Evolutionary conservation across 2,888 invertebrate genomes (phyloP).

Genomic region (Chamaedrilus cognettii): DNA sequence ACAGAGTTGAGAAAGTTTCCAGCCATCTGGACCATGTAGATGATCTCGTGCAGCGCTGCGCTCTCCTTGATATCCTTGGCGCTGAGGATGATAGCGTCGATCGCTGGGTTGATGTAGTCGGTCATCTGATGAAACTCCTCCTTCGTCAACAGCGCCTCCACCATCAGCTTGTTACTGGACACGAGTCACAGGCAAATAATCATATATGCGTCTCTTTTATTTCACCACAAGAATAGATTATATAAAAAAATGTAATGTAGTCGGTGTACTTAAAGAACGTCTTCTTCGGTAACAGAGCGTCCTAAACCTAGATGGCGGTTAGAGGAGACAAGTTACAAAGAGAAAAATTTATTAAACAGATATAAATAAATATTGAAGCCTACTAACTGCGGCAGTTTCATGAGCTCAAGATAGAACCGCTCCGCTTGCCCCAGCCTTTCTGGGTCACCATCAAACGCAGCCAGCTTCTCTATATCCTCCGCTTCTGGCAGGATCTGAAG

Average conservation of each 20-base stretch:
- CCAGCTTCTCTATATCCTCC: constrained; percentile 51
- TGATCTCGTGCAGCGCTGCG: constrained; percentile 59
- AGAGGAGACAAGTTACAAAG: too few relatives aligned
- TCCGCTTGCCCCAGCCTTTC: constrained; percentile 61
- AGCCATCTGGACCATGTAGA: constrained; percentile 61
- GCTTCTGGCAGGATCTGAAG: constrained; percentile 61
- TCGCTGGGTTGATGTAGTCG: constrained; percentile 87
- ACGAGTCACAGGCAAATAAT: too few relatives aligned
- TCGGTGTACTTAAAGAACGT: too few relatives aligned
- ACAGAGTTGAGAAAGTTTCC: constrained; percentile 70
- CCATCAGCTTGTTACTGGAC: constrained; percentile 58
- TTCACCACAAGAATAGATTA: too few relatives aligned
- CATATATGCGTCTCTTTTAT: too few relatives aligned
- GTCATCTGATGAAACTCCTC: constrained; percentile 69
- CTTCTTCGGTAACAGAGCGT: too few relatives aligned
- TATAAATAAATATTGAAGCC: too few relatives aligned
- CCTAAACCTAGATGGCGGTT: too few relatives aligned
- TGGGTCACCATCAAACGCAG: constrained; percentile 54
- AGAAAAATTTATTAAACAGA: too few relatives aligned
- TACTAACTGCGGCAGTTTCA: constrained; percentile 57
- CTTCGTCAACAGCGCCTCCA: constrained; percentile 61
- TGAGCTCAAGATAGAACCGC: constrained; percentile 60
- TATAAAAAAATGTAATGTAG: too few relatives aligned
- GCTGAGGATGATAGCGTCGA: constrained; percentile 88
- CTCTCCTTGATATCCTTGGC: constrained; percentile 68